Evolutionary conservation across 2,888 invertebrate species (phyloP), one percentile per base, ranked within the genome.

Genomic region (Octonoba sinensis): DNA sequence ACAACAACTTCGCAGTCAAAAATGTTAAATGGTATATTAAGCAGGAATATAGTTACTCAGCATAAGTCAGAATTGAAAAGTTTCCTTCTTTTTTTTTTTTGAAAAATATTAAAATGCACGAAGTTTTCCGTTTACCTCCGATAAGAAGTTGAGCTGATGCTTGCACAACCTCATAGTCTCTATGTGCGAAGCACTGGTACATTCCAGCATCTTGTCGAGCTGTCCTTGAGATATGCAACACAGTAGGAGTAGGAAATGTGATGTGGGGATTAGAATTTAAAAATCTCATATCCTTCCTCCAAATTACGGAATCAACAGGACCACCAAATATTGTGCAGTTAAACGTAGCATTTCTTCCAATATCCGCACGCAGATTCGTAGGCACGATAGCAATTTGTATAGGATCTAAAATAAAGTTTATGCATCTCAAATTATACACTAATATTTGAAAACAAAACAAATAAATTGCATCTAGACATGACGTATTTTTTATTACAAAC

Each of bases 151-250:
- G 74, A 54, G 84, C 77, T 13, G 84, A 44, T 18, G 76, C 78
- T 69, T 85, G 84, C 8, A 54, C 67, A 3, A 75, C 78, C 16
- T 76, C 56, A 16, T 59, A 71, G n/a, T 82, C 83, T 51, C 84
- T 75, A 15, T 65, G 65, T 15, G 82, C 84, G 60, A 84, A 84
- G 46, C 84, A 84, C 47, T 84, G 83, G 51, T 84, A 84, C 75
- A 84, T 82, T 13, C 84, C 84, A 12, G 73, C 77, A 46, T 82
- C 77, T 51, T 75, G 72, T 16, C 79, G 57, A 6, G 64, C 27
- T 12, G 82, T 67, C 15, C 79, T 72, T 3, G 72, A 36, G 18
- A 85, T 60, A 46, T 76, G 77, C 1, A 85, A 20, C 6, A 71
- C 8, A 18, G 78, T 72, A n/a, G 83, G 83, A 51, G 64, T 27